Percentiles rank a stretch among this genome's conserved stretches.
phyloP scores from a whole-genome alignment of 1,140 invertebrate species.

The Sitophilus oryzae region DNA sequence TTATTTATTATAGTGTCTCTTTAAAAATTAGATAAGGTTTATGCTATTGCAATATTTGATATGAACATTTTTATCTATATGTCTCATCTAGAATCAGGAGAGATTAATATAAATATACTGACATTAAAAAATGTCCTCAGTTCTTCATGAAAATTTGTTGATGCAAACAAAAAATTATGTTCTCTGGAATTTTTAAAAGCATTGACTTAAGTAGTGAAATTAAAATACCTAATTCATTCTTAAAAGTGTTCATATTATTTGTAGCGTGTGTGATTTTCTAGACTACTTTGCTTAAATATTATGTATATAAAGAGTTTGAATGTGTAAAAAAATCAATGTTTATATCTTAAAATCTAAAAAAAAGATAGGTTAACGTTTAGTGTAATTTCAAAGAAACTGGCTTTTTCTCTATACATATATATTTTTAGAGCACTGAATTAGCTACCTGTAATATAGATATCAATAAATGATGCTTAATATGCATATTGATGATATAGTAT shows the following conservation, averaged over 20 bases:
- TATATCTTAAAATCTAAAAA: conserved; percentile 1
- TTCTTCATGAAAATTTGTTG: too few species aligned
- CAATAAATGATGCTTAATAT: background rate
- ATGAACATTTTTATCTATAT: too few species aligned
- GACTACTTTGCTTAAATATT: background rate
- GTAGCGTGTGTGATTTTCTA: background rate
- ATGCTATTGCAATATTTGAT: too few species aligned
- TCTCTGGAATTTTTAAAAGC: background rate
- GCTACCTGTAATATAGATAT: background rate
- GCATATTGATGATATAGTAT: too few species aligned
- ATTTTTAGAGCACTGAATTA: conserved; percentile 2
- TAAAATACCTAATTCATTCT: background rate
- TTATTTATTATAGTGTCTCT: too few species aligned
- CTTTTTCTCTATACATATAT: conserved; percentile 1
- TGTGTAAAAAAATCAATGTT: conserved; percentile 5
- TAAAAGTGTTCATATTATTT: background rate
- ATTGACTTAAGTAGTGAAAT: background rate
- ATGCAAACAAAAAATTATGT: too few species aligned
- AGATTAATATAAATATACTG: too few species aligned
- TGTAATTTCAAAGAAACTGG: conserved; percentile 1
- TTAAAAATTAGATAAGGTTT: too few species aligned
- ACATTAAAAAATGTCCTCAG: too few species aligned
- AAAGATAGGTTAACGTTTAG: too few species aligned
- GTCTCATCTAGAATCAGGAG: too few species aligned
- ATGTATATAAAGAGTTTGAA: conserved; percentile 3